Conservation (phyloP, 2,888 invertebrate genomes). For the Oegoconia quadripuncta region DNA sequence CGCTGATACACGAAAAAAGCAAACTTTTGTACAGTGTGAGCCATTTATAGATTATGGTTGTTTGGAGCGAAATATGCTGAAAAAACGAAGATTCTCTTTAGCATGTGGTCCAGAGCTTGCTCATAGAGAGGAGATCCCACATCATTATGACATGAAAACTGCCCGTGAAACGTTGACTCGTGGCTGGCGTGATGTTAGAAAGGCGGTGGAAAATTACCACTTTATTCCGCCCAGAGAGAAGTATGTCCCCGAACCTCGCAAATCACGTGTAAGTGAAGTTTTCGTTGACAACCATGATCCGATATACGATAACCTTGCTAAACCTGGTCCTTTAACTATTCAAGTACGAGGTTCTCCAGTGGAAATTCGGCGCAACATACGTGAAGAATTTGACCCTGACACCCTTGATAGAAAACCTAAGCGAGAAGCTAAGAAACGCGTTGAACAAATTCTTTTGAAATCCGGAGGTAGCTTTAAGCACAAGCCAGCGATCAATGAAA, state of each 20-base stretch:
- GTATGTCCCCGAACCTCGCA: conserved; percentile 49
- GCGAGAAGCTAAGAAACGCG: conserved; percentile 55
- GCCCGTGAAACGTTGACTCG: conserved; percentile 52
- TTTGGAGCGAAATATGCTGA: conserved; percentile 51
- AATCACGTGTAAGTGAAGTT: conserved; percentile 81
- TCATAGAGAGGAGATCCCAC: conserved; percentile 40
- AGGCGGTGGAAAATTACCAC: conserved; percentile 36
- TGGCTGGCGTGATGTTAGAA: conserved; percentile 65
- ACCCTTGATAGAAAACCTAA: conserved; percentile 88
- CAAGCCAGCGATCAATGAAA: conserved; percentile 54
- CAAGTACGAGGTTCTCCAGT: conserved; percentile 87
- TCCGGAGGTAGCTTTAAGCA: conserved; percentile 87
- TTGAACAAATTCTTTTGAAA: conserved; percentile 78
- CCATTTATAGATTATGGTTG: conserved; percentile 57
- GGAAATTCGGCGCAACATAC: conserved; percentile 82
- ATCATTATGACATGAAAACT: conserved; percentile 37
- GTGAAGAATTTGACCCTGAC: conserved; percentile 90
- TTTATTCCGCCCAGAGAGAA: conserved; percentile 39
- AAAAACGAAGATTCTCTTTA: conserved; percentile 59
- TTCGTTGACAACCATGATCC: conserved; percentile 81
- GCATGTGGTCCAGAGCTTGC: conserved; percentile 67
- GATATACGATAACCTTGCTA: conserved; percentile 73
- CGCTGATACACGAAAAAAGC: conserved; percentile 40
- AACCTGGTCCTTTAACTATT: conserved; percentile 89
- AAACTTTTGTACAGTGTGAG: conserved; percentile 34